A percentile compares a stretch with the other conserved stretches of the same genome.
Conservation (phyloP, 1,140 invertebrate species). For the Panagrolaimus sp. region DNA sequence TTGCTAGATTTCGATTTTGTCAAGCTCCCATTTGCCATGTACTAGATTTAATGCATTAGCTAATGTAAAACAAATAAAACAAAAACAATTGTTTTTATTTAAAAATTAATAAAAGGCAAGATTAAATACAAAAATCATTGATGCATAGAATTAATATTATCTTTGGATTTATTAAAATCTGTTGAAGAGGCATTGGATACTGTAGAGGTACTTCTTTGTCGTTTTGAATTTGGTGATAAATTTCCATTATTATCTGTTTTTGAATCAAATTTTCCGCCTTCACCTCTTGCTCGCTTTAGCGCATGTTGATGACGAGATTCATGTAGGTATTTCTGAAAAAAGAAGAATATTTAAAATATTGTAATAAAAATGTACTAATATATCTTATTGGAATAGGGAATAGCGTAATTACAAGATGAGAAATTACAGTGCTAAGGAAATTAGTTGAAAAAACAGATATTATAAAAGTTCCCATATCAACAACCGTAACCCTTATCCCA, state of each 20-base stretch:
- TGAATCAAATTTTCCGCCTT: constrained; percentile 78
- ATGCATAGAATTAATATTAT: no score
- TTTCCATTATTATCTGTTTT: not conserved
- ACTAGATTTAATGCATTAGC: no score
- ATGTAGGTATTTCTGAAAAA: constrained; percentile 89
- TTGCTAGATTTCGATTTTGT: no score
- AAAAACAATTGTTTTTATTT: no score
- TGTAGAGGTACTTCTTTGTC: not conserved
- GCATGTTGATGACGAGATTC: constrained; percentile 94
- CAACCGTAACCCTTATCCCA: no score
- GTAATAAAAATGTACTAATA: not conserved
- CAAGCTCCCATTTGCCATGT: no score
- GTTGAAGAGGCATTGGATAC: not conserved
- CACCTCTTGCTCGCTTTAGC: constrained; percentile 90
- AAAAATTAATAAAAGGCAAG: no score
- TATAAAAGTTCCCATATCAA: no score
- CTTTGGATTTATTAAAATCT: no score
- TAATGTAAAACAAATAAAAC: no score
- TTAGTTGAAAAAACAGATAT: not conserved
- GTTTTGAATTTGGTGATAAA: not conserved
- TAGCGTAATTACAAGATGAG: not conserved
- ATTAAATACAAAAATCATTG: no score
- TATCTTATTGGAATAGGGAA: no score
- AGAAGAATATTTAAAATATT: not conserved
- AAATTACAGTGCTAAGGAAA: not conserved